A percentile compares a stretch with the other conserved stretches of the same genome.
Conservation (phyloP, 2,888 invertebrate genomes). For the Ephialtes manifestator region DNA sequence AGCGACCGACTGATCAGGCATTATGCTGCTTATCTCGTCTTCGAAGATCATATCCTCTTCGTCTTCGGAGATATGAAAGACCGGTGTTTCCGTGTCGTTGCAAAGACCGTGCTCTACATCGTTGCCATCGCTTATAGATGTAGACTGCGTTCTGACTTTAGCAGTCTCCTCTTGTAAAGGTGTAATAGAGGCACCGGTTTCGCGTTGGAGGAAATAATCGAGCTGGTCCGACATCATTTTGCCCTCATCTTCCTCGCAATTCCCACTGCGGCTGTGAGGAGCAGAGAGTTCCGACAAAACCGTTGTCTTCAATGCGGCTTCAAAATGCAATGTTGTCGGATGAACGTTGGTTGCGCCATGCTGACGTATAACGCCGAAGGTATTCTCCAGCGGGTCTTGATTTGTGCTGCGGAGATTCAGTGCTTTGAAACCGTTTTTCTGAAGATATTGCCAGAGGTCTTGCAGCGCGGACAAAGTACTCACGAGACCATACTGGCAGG, state of each 20-base stretch:
- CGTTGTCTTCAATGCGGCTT: conserved; percentile 12
- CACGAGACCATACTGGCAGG: conserved; percentile 27
- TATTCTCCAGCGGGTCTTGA: conserved; percentile 35
- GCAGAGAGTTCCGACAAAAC: not conserved
- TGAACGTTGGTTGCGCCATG: conserved; percentile 14
- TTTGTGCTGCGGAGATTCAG: conserved; percentile 24
- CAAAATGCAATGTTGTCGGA: conserved; percentile 3
- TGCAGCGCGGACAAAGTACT: conserved; percentile 26
- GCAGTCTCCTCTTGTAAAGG: not conserved
- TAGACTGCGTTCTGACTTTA: not conserved
- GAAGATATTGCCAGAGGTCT: conserved; percentile 21
- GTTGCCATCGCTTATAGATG: not conserved
- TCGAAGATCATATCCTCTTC: not conserved
- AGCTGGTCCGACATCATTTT: not conserved
- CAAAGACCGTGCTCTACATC: not conserved
- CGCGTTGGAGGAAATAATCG: not conserved
- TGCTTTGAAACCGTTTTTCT: not conserved
- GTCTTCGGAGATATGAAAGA: not conserved
- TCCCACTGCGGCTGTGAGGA: not conserved
- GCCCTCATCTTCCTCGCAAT: conserved; percentile 16
- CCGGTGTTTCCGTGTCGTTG: not conserved
- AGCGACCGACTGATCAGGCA: not conserved
- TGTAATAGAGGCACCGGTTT: not conserved
- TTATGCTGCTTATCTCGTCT: not conserved
- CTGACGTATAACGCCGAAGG: conserved; percentile 29